Percentiles rank a stretch among this genome's conserved stretches.
Conservation (phyloP, 2,888 invertebrate species). For the Ochlodes sylvanus region DNA sequence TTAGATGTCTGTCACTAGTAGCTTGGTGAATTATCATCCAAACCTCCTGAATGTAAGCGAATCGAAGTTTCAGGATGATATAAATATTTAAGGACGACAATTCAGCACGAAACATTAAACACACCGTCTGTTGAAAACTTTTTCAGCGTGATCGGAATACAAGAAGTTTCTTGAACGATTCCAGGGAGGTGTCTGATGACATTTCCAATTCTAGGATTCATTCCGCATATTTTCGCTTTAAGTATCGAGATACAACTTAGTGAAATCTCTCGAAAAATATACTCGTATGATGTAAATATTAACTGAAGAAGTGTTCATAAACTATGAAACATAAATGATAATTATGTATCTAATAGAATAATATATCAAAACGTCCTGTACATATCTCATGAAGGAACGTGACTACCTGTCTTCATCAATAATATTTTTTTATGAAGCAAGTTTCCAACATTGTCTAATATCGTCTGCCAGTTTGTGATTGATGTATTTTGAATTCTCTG, state of each 20-base stretch:
- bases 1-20: background rate
- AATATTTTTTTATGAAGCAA: slow-evolving; percentile 72
- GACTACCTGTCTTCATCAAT: slow-evolving; percentile 80
- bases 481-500: slow-evolving; percentile 71
- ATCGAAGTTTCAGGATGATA: slow-evolving; percentile 16
- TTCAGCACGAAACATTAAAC: slow-evolving; percentile 30
- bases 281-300: slow-evolving; percentile 48
- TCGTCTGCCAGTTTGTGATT: slow-evolving; percentile 69
- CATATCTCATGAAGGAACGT: slow-evolving; percentile 54
- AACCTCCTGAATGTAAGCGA: background rate
- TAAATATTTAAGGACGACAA: slow-evolving; percentile 32
- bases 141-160: slow-evolving; percentile 29
- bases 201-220: slow-evolving; percentile 8
- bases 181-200: slow-evolving; percentile 12
- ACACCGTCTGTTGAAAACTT: slow-evolving; percentile 24
- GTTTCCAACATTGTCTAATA: slow-evolving; percentile 67
- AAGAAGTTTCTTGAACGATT: slow-evolving; percentile 15
- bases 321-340: slow-evolving; percentile 59
- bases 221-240: slow-evolving; percentile 7
- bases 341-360: slow-evolving; percentile 66
- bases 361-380: slow-evolving; percentile 68
- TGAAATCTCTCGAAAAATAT: slow-evolving; percentile 41
- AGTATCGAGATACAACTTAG: slow-evolving; percentile 14
- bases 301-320: slow-evolving; percentile 52
- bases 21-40: background rate